Percentiles rank a stretch among this genome's conserved stretches.
Conservation (phyloP, 2,888 invertebrate genomes). For the Sphaerophoria rueppellii region DNA sequence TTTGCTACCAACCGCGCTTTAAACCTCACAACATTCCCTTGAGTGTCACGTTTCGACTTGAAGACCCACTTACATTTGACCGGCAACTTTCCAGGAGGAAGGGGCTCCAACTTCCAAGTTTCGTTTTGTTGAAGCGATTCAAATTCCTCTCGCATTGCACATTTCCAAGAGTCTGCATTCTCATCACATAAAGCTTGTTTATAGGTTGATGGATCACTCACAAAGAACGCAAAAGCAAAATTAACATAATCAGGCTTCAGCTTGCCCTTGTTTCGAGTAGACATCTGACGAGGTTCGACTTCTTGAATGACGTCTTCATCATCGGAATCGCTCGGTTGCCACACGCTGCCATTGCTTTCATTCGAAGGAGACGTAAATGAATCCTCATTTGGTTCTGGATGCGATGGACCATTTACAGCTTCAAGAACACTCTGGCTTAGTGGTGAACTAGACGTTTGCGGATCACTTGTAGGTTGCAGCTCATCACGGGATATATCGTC, state of each 20-base stretch:
- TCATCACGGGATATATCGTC: constrained; percentile 11
- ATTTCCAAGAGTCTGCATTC: constrained; percentile 44
- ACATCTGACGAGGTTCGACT: constrained; percentile 31
- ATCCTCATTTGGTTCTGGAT: too few species aligned
- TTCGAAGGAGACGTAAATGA: too few species aligned
- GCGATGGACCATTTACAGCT: too few species aligned
- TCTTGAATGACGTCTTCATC: constrained; percentile 9
- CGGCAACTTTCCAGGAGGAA: constrained; percentile 29
- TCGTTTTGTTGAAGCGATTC: constrained; percentile 32
- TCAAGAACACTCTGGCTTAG: too few species aligned
- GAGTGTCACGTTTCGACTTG: constrained; percentile 37
- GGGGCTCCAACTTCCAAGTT: constrained; percentile 31
- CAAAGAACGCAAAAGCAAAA: constrained; percentile 39
- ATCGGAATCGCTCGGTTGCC: constrained; percentile 24
- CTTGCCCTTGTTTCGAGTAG: constrained; percentile 41
- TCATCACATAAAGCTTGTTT: constrained; percentile 47
- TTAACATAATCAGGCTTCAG: constrained; percentile 45
- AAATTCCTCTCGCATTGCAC: constrained; percentile 47
- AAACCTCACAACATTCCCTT: constrained; percentile 29
- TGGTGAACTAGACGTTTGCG: constrained; percentile 16
- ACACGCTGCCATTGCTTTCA: neutral
- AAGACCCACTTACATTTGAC: constrained; percentile 39
- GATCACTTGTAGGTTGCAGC: neutral
- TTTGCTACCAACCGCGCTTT: constrained; percentile 53
- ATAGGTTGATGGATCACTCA: constrained; percentile 27